Evolutionary conservation across 2,113 vertebrate genomes (phyloP).

Genomic region (Notiomystis cincta): DNA sequence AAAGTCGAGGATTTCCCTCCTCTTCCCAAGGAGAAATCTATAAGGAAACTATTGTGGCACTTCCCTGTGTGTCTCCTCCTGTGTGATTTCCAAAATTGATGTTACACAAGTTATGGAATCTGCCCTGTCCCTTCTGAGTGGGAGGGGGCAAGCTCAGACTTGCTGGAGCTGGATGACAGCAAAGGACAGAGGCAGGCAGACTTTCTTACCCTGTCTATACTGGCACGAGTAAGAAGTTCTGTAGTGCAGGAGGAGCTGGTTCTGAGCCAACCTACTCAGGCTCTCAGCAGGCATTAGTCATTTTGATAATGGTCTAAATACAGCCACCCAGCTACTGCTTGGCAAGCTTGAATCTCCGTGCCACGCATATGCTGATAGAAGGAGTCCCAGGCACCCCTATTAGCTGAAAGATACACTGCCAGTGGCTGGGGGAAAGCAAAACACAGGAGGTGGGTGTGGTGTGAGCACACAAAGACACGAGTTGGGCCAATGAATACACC

Average conservation of each 20-base stretch:
- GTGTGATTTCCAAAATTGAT: neutral
- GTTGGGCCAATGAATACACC: neutral
- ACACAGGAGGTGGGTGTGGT: neutral
- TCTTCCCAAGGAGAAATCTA: neutral
- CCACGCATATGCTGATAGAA: neutral
- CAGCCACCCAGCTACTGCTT: neutral
- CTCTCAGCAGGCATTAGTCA: neutral
- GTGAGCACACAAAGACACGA: fast-evolving
- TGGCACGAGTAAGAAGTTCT: neutral
- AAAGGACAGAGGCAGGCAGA: neutral
- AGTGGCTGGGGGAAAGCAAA: neutral
- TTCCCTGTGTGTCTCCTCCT: neutral
- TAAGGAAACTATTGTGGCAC: neutral
- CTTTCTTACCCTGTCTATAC: neutral
- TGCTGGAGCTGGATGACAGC: neutral
- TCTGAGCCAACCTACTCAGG: neutral
- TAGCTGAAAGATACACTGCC: neutral
- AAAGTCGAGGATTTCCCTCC: neutral
- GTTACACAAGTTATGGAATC: neutral
- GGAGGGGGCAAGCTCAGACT: neutral
- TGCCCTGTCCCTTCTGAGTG: neutral
- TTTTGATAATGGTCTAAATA: neutral
- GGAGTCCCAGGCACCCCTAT: neutral
- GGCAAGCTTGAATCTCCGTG: neutral
- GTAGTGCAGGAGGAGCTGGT: neutral